Evolutionary conservation across 2,797 vertebrate species (phyloP).

Genomic region (Notolabrus celidotus): DNA sequence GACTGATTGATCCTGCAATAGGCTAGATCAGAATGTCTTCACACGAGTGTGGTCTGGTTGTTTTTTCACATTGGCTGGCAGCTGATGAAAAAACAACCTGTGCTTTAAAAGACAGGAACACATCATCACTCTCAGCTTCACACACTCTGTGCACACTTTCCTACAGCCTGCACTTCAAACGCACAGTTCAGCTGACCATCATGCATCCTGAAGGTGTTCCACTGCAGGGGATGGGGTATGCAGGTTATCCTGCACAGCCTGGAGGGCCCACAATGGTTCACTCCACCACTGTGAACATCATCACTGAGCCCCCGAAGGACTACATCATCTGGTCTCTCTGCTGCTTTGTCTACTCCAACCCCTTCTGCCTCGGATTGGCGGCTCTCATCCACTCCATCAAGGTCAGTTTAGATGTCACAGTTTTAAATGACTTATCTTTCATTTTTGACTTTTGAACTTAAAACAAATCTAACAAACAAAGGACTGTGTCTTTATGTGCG

Average conservation of each 20-base stretch:
- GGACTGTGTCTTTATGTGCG: too few relatives aligned
- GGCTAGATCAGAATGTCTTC: too few relatives aligned
- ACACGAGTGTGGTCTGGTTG: too few relatives aligned
- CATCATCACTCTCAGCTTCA: too few relatives aligned
- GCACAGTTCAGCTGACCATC: not conserved
- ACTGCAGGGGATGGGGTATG: not conserved
- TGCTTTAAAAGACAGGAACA: too few relatives aligned
- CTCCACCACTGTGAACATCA: slow-evolving; percentile 18
- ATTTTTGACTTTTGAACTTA: too few relatives aligned
- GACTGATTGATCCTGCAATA: too few relatives aligned
- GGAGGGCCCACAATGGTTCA: not conserved
- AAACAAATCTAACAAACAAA: too few relatives aligned
- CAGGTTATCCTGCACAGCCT: not conserved
- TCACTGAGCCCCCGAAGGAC: slow-evolving; percentile 20
- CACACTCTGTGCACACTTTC: not conserved
- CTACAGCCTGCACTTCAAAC: not conserved
- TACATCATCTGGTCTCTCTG: slow-evolving; percentile 63
- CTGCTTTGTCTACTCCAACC: not conserved
- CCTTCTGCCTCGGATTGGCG: slow-evolving; percentile 42
- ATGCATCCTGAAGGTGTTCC: slow-evolving; percentile 11
- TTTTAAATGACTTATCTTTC: too few relatives aligned
- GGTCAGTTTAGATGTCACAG: slow-evolving; percentile 27
- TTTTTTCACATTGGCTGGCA: too few relatives aligned
- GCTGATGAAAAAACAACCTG: too few relatives aligned
- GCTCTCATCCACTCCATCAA: slow-evolving; percentile 61